phyloP scores from a whole-genome alignment of 2,797 vertebrate species.

The Falco cherrug region DNA sequence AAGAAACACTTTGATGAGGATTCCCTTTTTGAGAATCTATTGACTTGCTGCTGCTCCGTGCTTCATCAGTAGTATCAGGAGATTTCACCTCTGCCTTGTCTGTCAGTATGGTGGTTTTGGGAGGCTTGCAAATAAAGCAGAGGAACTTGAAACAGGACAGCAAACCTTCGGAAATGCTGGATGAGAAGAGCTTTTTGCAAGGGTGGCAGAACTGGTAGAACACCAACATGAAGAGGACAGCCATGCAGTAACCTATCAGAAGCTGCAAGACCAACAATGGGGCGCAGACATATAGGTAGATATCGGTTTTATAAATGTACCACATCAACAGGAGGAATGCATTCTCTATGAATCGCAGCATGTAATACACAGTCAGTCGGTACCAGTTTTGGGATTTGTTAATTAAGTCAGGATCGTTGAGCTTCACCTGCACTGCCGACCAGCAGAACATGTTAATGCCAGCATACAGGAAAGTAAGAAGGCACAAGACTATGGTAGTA shows the following conservation, averaged over 20 bases:
- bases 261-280: slow-evolving; percentile 89
- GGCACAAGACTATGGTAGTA: slow-evolving; percentile 90
- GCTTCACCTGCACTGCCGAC: slow-evolving; percentile 94
- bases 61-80: slow-evolving; percentile 35
- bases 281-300: slow-evolving; percentile 87
- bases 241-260: slow-evolving; percentile 85
- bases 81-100: slow-evolving; percentile 69
- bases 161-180: slow-evolving; percentile 85
- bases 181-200: slow-evolving; percentile 92
- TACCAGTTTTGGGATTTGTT: slow-evolving; percentile 96
- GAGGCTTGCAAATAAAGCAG: slow-evolving; percentile 74
- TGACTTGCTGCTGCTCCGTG: slow-evolving; percentile 61
- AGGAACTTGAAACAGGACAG: slow-evolving; percentile 82
- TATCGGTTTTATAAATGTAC: slow-evolving; percentile 90
- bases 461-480: slow-evolving; percentile 94
- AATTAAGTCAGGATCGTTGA: slow-evolving; percentile 92
- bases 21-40: slow-evolving; percentile 74
- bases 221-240: slow-evolving; percentile 93
- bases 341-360: slow-evolving; percentile 91
- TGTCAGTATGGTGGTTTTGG: slow-evolving; percentile 32
- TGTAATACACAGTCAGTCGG: slow-evolving; percentile 89
- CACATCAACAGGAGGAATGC: slow-evolving; percentile 89
- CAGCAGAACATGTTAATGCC: slow-evolving; percentile 99
- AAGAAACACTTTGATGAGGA: slow-evolving; percentile 70
- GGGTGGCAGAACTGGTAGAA: slow-evolving; percentile 98